phyloP scores from a whole-genome alignment of 2,888 invertebrate genomes.

The Macropis europaea region DNA sequence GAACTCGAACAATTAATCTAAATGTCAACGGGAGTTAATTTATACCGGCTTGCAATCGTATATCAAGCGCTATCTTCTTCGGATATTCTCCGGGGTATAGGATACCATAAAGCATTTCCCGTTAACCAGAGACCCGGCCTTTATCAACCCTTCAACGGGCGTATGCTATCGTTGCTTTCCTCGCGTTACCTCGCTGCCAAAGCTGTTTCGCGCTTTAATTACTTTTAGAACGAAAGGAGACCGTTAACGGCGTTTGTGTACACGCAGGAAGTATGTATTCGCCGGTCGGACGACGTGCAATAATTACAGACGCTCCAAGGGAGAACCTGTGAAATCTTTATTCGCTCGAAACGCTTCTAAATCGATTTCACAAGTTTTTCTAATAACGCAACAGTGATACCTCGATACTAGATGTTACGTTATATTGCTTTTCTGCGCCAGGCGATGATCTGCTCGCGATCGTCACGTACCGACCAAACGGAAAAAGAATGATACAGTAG shows the following conservation, averaged over 20 bases:
- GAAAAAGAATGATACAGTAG: too few species aligned
- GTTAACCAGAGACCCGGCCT: conserved; percentile 64
- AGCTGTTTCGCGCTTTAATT: conserved; percentile 61
- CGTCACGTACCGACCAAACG: too few species aligned
- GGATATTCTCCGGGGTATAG: conserved; percentile 63
- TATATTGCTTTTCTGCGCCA: too few species aligned
- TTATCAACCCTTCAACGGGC: conserved; percentile 75
- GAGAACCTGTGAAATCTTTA: not conserved
- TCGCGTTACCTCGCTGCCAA: conserved; percentile 33
- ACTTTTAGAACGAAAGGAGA: conserved; percentile 46
- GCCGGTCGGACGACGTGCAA: conserved; percentile 8
- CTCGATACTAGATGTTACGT: too few species aligned
- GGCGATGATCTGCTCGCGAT: too few species aligned
- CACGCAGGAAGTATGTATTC: not conserved
- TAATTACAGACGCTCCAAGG: not conserved
- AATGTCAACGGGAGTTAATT: conserved; percentile 77
- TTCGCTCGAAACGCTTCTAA: not conserved
- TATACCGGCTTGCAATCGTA: conserved; percentile 74
- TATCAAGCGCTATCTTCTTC: conserved; percentile 77
- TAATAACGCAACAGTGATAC: too few species aligned
- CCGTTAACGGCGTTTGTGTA: conserved; percentile 27
- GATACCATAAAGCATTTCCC: conserved; percentile 67
- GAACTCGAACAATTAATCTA: conserved; percentile 76
- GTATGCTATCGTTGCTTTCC: conserved; percentile 67
- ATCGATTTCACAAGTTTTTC: not conserved